These are phyloP conservation scores for Coluber constrictor DNA, from an alignment of 2,797 vertebrate genomes.

Conservation along the genomic window DNA sequence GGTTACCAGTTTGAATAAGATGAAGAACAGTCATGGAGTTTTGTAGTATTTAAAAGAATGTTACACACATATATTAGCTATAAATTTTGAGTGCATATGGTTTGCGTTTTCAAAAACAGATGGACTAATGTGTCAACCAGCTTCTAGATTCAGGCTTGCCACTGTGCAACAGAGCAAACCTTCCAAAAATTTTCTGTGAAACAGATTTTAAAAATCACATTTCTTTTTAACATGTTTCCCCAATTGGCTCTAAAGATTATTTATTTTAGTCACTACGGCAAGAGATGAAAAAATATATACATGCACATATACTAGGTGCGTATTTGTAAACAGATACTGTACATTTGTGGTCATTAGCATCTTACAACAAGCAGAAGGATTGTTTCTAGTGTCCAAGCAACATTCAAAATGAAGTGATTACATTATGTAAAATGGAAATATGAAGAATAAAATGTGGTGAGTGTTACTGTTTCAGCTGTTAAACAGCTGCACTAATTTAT, in stretches of 20 bases:
- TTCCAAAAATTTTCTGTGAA: neutral
- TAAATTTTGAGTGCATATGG: neutral
- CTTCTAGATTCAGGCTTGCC: neutral
- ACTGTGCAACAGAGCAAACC: neutral
- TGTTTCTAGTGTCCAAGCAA: slow-evolving; percentile 9
- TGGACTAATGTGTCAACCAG: neutral
- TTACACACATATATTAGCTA: neutral
- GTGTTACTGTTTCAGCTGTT: slow-evolving; percentile 18
- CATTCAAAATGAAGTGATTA: slow-evolving; percentile 16
- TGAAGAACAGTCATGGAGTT: neutral
- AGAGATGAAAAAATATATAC: neutral
- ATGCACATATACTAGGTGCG: neutral
- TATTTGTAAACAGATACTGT: neutral
- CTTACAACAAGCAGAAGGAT: slow-evolving; percentile 1
- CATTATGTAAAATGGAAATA: slow-evolving; percentile 26
- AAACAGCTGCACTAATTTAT: slow-evolving; percentile 25
- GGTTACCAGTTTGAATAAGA: neutral
- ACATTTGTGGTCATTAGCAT: slow-evolving; percentile 1
- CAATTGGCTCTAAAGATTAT: neutral
- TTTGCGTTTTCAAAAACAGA: neutral
- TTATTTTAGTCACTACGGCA: neutral
- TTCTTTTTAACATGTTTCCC: neutral
- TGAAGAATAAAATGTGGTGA: slow-evolving; percentile 8
- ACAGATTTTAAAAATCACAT: neutral
- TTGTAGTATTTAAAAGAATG: neutral